Evolutionary conservation across 2,888 invertebrate genomes (phyloP).

Genomic region (Meghimatium bilineatum): DNA sequence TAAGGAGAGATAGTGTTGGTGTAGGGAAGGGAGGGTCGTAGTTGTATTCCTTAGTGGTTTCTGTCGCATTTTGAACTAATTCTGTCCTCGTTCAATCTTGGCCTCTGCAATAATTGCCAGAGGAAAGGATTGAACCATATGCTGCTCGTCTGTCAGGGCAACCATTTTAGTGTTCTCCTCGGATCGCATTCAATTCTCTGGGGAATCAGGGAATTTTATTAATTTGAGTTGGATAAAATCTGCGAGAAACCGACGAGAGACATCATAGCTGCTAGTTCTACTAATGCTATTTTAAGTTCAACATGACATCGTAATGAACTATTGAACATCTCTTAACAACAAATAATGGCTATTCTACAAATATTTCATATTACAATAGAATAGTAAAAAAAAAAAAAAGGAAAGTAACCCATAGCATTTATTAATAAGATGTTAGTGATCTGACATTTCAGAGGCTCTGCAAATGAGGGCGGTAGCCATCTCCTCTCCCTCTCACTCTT

Average conservation of each 20-base stretch:
- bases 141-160: slow-evolving; percentile 22
- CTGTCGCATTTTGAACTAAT: slow-evolving; percentile 34
- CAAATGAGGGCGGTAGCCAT: no score
- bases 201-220: slow-evolving; percentile 23
- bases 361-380: no score
- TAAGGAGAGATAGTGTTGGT: not conserved
- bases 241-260: not conserved
- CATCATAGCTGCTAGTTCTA: no score
- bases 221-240: slow-evolving; percentile 20
- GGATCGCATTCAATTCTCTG: not conserved
- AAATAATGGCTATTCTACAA: no score
- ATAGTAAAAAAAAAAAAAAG: no score
- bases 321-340: no score
- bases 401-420: no score
- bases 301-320: no score
- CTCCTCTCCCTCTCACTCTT: no score
- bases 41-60: slow-evolving; percentile 35
- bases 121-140: slow-evolving; percentile 32
- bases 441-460: no score
- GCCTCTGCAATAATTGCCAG: slow-evolving; percentile 20
- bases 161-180: slow-evolving; percentile 24
- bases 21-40: slow-evolving; percentile 1
- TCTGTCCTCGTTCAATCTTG: slow-evolving; percentile 23
- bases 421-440: no score
- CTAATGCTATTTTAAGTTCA: no score